Base-by-base conservation (phyloP, 2,113 vertebrate species). In the Lepisosteus osseus region DNA sequence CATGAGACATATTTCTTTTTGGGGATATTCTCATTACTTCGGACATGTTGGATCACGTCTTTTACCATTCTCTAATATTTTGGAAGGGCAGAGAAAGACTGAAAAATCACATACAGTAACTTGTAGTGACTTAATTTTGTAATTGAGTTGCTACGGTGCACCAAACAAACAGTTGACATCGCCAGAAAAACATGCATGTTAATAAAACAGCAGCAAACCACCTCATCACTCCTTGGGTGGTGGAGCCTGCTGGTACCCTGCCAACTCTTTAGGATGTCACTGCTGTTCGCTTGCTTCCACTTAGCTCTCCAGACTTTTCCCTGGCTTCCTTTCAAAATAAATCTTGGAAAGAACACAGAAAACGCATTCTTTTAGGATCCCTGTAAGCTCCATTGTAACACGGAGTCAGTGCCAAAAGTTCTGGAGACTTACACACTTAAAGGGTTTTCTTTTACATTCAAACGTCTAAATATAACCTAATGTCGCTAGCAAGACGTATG, bases 321-420 rank as follows among this genome's bases (percentile, higher is more conserved):
- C 85, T 90, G 89, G 87, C 87, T 82, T 77, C 74, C 84, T 88
- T 86, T 90, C 86, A 87, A 90, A 90, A 87, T 82, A 83, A 88
- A 88, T 83, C 84, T 86, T 87, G 86, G 86, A 90, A 85, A 79
- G 71, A 0, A 0, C 74, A 78, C 78, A 86, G 84, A 88, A 85
- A 88, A 79, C 64, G 47, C 80, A 88, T 89, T 89, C 79, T 83
- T 76, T 76, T 70, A 69, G 61, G 67, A 57, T 73, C 74, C 62
- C 68, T 59, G 72, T 65, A 47, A 55, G 68, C 68, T 62, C 61
- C 61, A 65, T 55, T 73, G 67, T 15, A 40, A 57, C 55, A 69
- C 62, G 14, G 8, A 8, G 54, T 40, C 41, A 11, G 72, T 77
- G 79, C 77, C 76, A 77, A 66, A 54, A 74, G 69, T 68, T 43